Evolutionary conservation across 2,888 invertebrate species (phyloP).

Genomic region (Erebia palarica): DNA sequence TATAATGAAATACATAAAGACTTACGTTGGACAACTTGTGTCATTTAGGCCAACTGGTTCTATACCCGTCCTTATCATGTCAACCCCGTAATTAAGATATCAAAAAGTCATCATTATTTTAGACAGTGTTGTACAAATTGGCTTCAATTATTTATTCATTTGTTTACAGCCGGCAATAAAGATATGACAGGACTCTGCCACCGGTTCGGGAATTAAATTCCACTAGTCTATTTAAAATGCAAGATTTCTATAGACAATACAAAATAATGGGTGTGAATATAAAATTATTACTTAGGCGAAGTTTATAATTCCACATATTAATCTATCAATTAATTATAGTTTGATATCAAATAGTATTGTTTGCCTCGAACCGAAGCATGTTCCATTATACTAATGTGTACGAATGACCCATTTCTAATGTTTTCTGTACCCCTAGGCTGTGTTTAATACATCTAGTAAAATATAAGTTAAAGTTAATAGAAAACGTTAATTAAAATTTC

Average conservation of each 20-base stretch:
- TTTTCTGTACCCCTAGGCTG: background rate
- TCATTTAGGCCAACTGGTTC: too few relatives aligned
- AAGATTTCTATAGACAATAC: background rate
- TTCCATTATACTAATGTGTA: slow-evolving; percentile 23
- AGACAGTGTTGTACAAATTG: too few relatives aligned
- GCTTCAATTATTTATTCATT: too few relatives aligned
- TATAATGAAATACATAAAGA: too few relatives aligned
- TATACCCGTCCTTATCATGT: too few relatives aligned
- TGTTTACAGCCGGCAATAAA: too few relatives aligned
- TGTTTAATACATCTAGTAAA: background rate
- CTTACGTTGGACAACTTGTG: too few relatives aligned
- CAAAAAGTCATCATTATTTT: too few relatives aligned
- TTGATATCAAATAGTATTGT: slow-evolving; percentile 11
- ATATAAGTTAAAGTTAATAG: background rate
- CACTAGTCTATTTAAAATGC: too few relatives aligned
- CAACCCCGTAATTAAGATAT: too few relatives aligned
- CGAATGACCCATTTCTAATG: slow-evolving; percentile 17
- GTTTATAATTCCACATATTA: background rate
- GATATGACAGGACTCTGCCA: too few relatives aligned
- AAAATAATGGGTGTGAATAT: background rate
- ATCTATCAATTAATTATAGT: slow-evolving; percentile 8
- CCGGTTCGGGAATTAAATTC: too few relatives aligned
- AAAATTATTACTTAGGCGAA: background rate
- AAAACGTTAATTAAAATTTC: background rate
- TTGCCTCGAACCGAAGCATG: slow-evolving; percentile 15